phyloP scores from a whole-genome alignment of 2,888 invertebrate genomes.

The Apamea anceps region DNA sequence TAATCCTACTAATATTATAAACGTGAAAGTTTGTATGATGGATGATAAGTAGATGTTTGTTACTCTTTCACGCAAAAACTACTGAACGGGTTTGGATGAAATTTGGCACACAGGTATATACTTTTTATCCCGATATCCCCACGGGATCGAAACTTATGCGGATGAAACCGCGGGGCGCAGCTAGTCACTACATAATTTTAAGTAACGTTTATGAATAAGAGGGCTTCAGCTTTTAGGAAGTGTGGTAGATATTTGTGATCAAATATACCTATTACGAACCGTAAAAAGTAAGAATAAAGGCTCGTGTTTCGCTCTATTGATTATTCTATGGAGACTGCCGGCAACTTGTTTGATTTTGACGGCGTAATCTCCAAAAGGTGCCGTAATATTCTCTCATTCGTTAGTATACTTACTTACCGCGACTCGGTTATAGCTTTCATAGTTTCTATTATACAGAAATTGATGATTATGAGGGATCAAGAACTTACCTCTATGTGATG shows the following conservation, averaged over 20 bases:
- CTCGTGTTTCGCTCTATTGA: slow-evolving; percentile 32
- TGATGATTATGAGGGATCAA: neutral
- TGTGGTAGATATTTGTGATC: neutral
- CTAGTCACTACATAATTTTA: no score
- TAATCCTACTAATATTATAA: neutral
- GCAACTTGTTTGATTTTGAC: slow-evolving; percentile 44
- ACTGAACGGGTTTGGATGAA: no score
- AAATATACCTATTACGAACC: neutral
- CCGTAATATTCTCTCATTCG: slow-evolving; percentile 13
- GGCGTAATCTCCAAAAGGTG: slow-evolving; percentile 24
- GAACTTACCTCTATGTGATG: no score
- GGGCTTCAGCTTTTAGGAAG: neutral
- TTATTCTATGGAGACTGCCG: slow-evolving; percentile 34
- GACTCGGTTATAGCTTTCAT: neutral
- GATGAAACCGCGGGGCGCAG: no score
- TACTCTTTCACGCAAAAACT: no score
- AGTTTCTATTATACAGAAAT: neutral
- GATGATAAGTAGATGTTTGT: no score
- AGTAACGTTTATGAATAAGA: neutral
- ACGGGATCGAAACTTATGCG: no score
- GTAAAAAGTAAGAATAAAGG: neutral
- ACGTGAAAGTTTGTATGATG: no score
- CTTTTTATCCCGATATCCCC: no score
- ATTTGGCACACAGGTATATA: no score
- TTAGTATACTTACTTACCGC: neutral